These are phyloP conservation scores for Oeneis ivallda DNA, from an alignment of 2,888 invertebrate species.

Conservation along the genomic window DNA sequence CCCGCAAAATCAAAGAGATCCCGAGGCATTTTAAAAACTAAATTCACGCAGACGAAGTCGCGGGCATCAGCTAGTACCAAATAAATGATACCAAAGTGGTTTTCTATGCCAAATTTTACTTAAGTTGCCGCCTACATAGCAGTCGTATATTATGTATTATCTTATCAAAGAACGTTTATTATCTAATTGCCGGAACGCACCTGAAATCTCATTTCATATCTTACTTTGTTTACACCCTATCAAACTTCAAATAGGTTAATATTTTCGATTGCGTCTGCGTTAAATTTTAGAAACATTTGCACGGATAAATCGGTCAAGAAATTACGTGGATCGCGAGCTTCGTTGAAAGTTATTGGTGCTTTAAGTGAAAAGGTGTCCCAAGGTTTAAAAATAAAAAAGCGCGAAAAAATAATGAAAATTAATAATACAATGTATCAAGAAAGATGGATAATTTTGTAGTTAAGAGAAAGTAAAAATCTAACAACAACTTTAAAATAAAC, in stretches of 20 bases:
- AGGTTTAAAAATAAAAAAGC: background rate
- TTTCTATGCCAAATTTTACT: background rate
- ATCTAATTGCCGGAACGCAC: slow-evolving; percentile 65
- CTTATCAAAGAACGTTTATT: slow-evolving; percentile 42
- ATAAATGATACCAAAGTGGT: background rate
- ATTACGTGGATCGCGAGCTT: background rate
- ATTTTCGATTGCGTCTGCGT: slow-evolving; percentile 24
- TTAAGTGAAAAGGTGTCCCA: background rate
- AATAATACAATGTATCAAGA: too few species aligned
- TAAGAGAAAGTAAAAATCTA: too few species aligned
- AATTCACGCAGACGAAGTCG: too few species aligned
- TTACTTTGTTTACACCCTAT: slow-evolving; percentile 52
- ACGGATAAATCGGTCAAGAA: background rate
- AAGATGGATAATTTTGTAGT: too few species aligned
- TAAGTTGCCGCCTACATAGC: background rate
- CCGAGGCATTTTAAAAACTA: too few species aligned
- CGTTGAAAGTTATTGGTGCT: slow-evolving; percentile 3
- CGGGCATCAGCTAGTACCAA: too few species aligned
- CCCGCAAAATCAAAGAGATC: too few species aligned
- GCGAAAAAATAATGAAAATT: background rate
- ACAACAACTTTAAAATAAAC: background rate
- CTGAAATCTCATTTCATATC: slow-evolving; percentile 46
- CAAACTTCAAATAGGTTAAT: slow-evolving; percentile 48
- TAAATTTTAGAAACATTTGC: slow-evolving; percentile 5
- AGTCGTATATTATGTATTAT: slow-evolving; percentile 28